Evolutionary conservation across 2,888 invertebrate species (phyloP), one percentile per base, ranked within the genome.

Genomic region (Agrotis puta): DNA sequence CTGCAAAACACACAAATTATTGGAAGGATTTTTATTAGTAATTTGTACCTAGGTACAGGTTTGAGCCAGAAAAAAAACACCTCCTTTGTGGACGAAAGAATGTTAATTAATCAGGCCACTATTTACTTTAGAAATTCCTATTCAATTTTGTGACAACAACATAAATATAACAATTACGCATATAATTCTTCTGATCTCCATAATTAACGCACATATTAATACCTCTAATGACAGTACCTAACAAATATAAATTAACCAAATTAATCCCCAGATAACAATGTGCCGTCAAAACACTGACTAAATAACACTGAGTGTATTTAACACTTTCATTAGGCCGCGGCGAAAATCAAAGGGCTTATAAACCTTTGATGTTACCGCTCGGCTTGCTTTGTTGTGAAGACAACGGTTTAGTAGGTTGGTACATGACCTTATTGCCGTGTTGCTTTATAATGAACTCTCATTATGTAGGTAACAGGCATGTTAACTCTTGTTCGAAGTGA

Each of bases 321-420:
- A 77, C 84, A 83, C 81, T 85, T 84, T 87, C 81, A 85, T 87
- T 82, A 84, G 64, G 56, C 20, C 33, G 67, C 85, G 85, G 83
- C 69, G 62, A 82, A 39, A 63, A 87, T 89, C 89, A 89, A 89
- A 89, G 88, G 82, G 69, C 61, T 63, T 64, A 62, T n/a, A 14
- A 64, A 18, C 58, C 85, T 89, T 89, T 89, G 89, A 89, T 87
- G 78, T 85, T 70, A 79, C 87, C 87, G 86, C 69, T n/a, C 22
- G 50, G 64, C 78, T 77, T 71, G 64, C 78, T 77, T 71, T 81
- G 70, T 66, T 54, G 63, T 53, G 61, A 57, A 66, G 70, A 79
- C 71, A 71, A 75, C 80, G 77, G 70, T 43, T 66, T 63, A 48
- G 18, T 56, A 70, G 54, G 54, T 33, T 20, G 33, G 50, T 76